Conservation (phyloP, 2,113 vertebrate genomes). For the Typhlomys cinereus region DNA sequence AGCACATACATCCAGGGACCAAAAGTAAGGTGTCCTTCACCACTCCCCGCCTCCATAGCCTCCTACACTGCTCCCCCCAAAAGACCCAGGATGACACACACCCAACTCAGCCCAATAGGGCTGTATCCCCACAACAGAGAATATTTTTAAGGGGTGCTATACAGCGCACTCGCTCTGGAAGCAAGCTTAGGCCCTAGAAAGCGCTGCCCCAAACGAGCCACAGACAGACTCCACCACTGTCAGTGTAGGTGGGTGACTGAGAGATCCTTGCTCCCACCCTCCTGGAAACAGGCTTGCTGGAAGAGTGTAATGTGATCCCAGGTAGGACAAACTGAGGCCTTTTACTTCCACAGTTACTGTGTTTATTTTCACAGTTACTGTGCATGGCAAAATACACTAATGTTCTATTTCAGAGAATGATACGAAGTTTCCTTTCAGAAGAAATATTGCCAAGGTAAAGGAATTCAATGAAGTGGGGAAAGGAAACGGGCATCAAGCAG, state of each 20-base stretch:
- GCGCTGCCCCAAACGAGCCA: not conserved
- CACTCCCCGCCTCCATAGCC: no score
- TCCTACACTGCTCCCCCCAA: not conserved
- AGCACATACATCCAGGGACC: not conserved
- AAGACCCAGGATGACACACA: not conserved
- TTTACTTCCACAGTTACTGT: not conserved
- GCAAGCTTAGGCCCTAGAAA: not conserved
- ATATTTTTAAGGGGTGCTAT: not conserved
- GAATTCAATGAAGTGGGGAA: not conserved
- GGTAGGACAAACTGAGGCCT: not conserved
- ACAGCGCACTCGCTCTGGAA: not conserved
- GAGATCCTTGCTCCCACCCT: not conserved
- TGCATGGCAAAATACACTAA: slow-evolving; percentile 29
- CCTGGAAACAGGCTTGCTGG: not conserved
- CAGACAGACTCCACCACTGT: not conserved
- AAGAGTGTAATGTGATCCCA: not conserved
- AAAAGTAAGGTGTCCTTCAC: not conserved
- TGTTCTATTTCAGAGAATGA: slow-evolving; percentile 54
- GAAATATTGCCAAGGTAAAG: slow-evolving; percentile 5
- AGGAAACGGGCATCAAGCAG: not conserved
- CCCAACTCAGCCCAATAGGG: not conserved
- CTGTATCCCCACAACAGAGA: not conserved
- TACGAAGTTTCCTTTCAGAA: slow-evolving; percentile 65
- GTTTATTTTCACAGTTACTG: slow-evolving; percentile 55
- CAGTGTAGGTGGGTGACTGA: not conserved